Evolutionary conservation across 1,140 invertebrate genomes (phyloP).

Genomic region (Pogonomyrmex barbatus): DNA sequence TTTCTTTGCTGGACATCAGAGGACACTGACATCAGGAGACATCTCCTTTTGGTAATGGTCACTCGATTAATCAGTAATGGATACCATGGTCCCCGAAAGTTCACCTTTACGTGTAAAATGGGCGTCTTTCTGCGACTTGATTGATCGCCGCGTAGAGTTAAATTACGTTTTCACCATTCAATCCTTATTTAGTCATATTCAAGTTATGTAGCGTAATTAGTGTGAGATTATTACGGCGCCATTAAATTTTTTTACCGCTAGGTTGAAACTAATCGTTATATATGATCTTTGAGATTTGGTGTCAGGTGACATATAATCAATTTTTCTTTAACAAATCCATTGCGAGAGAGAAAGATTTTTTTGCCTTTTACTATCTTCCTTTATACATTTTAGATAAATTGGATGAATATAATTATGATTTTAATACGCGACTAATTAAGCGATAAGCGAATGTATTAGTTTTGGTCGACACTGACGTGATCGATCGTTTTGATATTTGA

Average conservation of each 20-base stretch:
- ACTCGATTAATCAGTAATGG: slow-evolving; percentile 45
- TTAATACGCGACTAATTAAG: slow-evolving; percentile 2
- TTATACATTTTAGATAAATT: background rate
- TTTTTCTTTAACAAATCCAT: background rate
- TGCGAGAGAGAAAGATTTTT: background rate
- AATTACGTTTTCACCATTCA: background rate
- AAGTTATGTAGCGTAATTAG: background rate
- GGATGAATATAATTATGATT: background rate
- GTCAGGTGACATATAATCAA: background rate
- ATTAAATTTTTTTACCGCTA: background rate
- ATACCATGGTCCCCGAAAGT: slow-evolving; percentile 12
- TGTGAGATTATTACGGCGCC: background rate
- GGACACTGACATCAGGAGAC: background rate
- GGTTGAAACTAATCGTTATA: background rate
- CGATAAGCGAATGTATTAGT: background rate
- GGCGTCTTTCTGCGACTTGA: background rate
- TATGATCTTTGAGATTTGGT: background rate
- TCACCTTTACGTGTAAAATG: background rate
- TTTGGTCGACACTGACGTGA: background rate
- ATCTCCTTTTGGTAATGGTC: slow-evolving; percentile 21
- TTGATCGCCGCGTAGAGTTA: background rate
- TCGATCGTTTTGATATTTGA: slow-evolving; percentile 16
- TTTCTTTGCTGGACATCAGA: slow-evolving; percentile 2
- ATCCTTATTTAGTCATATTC: background rate
- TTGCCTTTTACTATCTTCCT: background rate